A percentile compares a stretch with the other conserved stretches of the same genome.
phyloP scores from a whole-genome alignment of 2,888 invertebrate genomes.

The Pimpla rufipes region DNA sequence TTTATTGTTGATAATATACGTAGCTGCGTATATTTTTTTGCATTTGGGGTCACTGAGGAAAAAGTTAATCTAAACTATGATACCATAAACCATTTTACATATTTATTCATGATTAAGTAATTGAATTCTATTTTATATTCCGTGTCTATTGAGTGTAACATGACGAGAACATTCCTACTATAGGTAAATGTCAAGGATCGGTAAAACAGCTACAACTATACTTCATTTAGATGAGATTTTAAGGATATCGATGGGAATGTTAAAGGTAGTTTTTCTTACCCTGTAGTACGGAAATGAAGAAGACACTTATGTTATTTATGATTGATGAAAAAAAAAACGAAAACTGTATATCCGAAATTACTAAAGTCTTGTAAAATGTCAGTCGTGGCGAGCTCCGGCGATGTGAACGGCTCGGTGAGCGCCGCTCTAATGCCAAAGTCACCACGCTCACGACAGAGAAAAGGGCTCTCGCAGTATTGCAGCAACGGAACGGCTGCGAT shows the following conservation, averaged over 20 bases:
- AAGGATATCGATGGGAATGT: background rate
- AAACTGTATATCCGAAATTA: constrained; percentile 5
- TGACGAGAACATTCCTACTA: background rate
- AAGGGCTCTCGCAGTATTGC: constrained; percentile 54
- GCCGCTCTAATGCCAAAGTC: constrained; percentile 71
- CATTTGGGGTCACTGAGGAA: background rate
- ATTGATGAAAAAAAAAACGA: constrained; percentile 1
- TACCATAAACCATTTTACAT: background rate
- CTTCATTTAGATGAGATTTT: background rate
- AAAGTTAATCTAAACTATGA: background rate
- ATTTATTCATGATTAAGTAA: background rate
- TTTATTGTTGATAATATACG: background rate
- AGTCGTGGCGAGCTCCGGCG: constrained; percentile 18
- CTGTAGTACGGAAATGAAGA: background rate
- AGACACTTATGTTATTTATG: constrained; percentile 17
- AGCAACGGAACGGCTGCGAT: constrained; percentile 48
- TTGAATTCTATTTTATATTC: background rate
- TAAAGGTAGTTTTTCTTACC: constrained; percentile 17
- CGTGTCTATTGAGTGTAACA: background rate
- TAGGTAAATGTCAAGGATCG: background rate
- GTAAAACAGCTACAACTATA: constrained; percentile 11
- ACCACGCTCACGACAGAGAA: constrained; percentile 41
- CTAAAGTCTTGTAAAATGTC: background rate
- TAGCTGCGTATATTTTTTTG: no score
- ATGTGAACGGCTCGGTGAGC: constrained; percentile 66